phyloP scores from a whole-genome alignment of 2,888 invertebrate genomes.

The Heteromurus nitidus region DNA sequence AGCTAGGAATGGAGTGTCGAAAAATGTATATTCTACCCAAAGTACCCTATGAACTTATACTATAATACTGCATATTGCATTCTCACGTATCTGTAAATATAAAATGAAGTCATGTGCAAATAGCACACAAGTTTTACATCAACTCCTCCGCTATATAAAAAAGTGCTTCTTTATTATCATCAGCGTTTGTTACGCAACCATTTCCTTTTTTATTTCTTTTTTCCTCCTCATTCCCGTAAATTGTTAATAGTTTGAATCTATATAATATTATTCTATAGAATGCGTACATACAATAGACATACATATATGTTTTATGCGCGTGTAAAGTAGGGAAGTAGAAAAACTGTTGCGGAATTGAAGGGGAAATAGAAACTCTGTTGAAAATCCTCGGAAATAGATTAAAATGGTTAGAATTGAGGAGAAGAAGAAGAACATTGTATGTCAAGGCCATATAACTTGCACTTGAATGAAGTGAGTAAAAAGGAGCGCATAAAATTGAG shows the following conservation, averaged over 20 bases:
- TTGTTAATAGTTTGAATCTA: constrained; percentile 33
- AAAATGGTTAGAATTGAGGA: constrained; percentile 23
- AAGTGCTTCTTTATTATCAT: constrained; percentile 18
- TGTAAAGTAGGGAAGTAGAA: not conserved
- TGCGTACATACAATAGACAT: too few relatives aligned
- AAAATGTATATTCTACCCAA: not conserved
- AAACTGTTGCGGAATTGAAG: not conserved
- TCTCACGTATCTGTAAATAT: too few relatives aligned
- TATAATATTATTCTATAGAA: too few relatives aligned
- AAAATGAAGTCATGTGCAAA: too few relatives aligned
- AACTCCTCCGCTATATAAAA: constrained; percentile 24
- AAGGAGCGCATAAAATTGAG: constrained; percentile 20
- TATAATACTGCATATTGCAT: not conserved
- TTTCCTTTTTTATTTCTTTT: constrained; percentile 18
- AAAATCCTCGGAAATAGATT: constrained; percentile 37
- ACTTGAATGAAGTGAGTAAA: constrained; percentile 45
- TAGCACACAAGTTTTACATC: constrained; percentile 38
- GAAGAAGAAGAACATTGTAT: constrained; percentile 5
- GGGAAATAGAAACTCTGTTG: too few relatives aligned
- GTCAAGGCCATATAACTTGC: constrained; percentile 51
- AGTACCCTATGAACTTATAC: not conserved
- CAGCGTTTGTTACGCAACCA: constrained; percentile 26
- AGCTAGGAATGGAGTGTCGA: constrained; percentile 11
- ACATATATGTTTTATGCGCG: too few relatives aligned
- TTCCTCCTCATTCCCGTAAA: constrained; percentile 28